Conservation (phyloP, 2,797 vertebrate genomes). For the Leptodactylus fallax region DNA sequence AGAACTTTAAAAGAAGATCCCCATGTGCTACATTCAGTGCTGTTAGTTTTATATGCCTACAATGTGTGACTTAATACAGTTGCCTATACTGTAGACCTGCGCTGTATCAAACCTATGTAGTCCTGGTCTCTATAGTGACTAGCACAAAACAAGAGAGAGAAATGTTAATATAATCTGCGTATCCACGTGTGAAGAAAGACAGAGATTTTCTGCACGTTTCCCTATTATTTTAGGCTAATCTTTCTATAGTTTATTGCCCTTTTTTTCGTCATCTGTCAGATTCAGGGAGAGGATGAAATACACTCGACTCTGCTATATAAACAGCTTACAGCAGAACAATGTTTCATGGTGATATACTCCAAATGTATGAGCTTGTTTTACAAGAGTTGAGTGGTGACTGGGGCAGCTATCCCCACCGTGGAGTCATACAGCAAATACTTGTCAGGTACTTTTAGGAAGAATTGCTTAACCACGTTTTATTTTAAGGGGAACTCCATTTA, state of each 20-base stretch:
- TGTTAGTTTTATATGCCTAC: not conserved
- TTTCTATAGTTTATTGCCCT: conserved; percentile 31
- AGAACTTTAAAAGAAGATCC: too few species aligned
- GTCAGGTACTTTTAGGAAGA: not conserved
- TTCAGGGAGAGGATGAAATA: conserved; percentile 27
- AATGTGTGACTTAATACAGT: too few species aligned
- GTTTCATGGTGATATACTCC: conserved; percentile 11
- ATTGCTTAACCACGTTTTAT: not conserved
- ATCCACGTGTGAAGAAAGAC: conserved; percentile 35
- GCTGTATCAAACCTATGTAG: conserved; percentile 20
- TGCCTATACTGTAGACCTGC: not conserved
- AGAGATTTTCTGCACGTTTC: conserved; percentile 38
- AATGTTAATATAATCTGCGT: not conserved
- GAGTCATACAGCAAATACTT: not conserved
- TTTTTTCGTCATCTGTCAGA: conserved; percentile 24
- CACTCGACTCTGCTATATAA: conserved; percentile 8
- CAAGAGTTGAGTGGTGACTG: not conserved
- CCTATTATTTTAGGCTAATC: conserved; percentile 55
- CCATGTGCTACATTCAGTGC: not conserved
- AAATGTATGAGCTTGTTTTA: not conserved
- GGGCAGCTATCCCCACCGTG: not conserved
- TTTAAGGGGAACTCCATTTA: not conserved
- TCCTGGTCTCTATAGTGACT: conserved; percentile 37
- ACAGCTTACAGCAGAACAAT: conserved; percentile 7
- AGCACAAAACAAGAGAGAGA: not conserved